Base-by-base conservation (phyloP, 2,888 invertebrate species). In the Ophioninae sp. region DNA sequence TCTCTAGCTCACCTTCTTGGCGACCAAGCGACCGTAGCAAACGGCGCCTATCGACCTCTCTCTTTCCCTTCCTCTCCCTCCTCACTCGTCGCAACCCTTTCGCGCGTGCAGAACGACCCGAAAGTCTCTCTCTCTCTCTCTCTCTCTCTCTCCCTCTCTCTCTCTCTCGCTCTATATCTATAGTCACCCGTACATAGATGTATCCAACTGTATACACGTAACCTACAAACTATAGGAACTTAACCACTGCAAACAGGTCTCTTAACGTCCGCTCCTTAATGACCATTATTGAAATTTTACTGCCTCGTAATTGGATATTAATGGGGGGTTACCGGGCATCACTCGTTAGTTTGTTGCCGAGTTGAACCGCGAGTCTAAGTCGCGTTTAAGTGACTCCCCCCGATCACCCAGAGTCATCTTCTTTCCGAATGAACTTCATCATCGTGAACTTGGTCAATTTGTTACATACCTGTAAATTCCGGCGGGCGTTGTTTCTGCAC, bases 261-360 rank as follows among this genome's bases (percentile, higher is more conserved):
- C 87, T 88, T 90, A 92, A 92, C 92, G 91, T 92, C 91, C 92
- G 91, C 89, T 91, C 88, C 89, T 91, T 92, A 92, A 92, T 90
- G 91, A 91, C 90, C 92, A 91, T 93, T 92, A 93, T 93, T 93
- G 92, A 92, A 93, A 93, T 93, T 92, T 92, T 92, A 92, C 89
- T 90, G 89, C 90, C 87, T 90, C 91, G 91, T 92, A 93, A 93
- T 93, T 92, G 92, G 90, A 91, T 91, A 91, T 91, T 92, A 92
- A 92, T 92, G 90, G 88, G 85, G 86, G 88, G 90, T 90, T 91
- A 86, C 87, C 85, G 86, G 86, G 89, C 89, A 88, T 88, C 87
- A 88, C 88, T 90, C 89, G 87, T 89, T 89, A 87, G 87, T 86
- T 83, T 88, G 88, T 89, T 88, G 87, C 84, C 85, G 78, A 86